phyloP scores from a whole-genome alignment of 1,140 invertebrate genomes.

The Aleiodes sp. region DNA sequence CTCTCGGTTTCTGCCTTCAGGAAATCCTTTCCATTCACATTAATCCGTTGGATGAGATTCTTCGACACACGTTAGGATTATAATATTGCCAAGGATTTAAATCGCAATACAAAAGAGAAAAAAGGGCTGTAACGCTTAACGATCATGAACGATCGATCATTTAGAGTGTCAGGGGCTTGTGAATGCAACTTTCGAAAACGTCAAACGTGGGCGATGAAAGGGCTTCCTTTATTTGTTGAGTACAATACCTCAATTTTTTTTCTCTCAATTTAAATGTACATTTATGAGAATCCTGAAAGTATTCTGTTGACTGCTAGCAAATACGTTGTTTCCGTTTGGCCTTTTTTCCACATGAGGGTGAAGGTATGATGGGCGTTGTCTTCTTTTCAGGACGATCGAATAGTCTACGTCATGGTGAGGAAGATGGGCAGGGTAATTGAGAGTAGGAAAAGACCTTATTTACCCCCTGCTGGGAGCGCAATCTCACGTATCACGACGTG shows the following conservation, averaged over 20 bases:
- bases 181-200: not conserved
- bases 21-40: slow-evolving; percentile 17
- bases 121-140: not conserved
- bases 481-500: not conserved
- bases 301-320: too few relatives aligned
- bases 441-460: not conserved
- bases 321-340: too few relatives aligned
- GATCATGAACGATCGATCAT: not conserved
- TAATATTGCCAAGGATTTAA: slow-evolving; percentile 10
- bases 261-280: too few relatives aligned
- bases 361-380: too few relatives aligned
- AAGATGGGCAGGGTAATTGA: not conserved
- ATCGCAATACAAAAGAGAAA: not conserved
- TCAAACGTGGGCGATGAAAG: slow-evolving; percentile 1
- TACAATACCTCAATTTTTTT: not conserved
- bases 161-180: not conserved
- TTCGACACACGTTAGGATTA: not conserved
- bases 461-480: not conserved
- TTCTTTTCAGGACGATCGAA: not conserved
- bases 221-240: not conserved
- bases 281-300: too few relatives aligned
- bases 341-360: too few relatives aligned
- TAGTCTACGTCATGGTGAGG: not conserved
- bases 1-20: slow-evolving; percentile 2
- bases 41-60: slow-evolving; percentile 7